A percentile compares a stretch with the other conserved stretches of the same genome.
Conservation (phyloP, 2,113 vertebrate species). For the Bothrops jararaca region DNA sequence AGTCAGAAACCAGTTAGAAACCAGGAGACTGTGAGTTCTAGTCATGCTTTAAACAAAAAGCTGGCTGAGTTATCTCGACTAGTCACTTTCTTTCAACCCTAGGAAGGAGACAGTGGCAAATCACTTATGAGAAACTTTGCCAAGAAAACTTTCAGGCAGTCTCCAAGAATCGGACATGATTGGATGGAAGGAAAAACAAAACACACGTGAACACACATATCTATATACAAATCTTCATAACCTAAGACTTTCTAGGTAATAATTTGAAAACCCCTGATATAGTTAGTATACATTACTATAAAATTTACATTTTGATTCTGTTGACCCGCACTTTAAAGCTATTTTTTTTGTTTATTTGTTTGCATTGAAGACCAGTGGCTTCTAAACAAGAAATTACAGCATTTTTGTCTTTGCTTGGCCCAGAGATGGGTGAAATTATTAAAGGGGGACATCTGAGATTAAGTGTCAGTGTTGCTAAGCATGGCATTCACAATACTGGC, state of each 20-base stretch:
- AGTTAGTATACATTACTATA: conserved; percentile 56
- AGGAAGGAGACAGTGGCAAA: not conserved
- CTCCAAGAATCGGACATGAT: not conserved
- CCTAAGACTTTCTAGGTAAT: not conserved
- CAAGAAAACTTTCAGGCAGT: not conserved
- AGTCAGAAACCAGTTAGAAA: not conserved
- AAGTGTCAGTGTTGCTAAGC: conserved; percentile 89
- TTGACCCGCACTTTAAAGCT: conserved; percentile 91
- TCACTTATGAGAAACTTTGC: not conserved
- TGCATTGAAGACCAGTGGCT: conserved; percentile 80
- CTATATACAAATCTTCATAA: not conserved
- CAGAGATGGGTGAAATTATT: conserved; percentile 79
- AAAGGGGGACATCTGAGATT: conserved; percentile 84
- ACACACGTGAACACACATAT: not conserved
- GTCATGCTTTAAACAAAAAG: not conserved
- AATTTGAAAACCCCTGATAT: conserved; percentile 7
- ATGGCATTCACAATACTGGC: conserved; percentile 90
- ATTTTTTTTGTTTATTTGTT: conserved; percentile 64
- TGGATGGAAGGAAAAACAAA: not conserved
- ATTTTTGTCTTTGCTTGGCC: conserved; percentile 76
- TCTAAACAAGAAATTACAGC: conserved; percentile 90
- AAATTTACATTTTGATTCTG: conserved; percentile 75
- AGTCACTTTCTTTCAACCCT: not conserved
- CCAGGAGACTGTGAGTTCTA: not conserved
- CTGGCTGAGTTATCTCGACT: not conserved